A percentile compares a stretch with the other conserved stretches of the same genome.
Conservation (phyloP, 2,113 vertebrate genomes). For the western clawed frog (Xenopus tropicalis) region DNA sequence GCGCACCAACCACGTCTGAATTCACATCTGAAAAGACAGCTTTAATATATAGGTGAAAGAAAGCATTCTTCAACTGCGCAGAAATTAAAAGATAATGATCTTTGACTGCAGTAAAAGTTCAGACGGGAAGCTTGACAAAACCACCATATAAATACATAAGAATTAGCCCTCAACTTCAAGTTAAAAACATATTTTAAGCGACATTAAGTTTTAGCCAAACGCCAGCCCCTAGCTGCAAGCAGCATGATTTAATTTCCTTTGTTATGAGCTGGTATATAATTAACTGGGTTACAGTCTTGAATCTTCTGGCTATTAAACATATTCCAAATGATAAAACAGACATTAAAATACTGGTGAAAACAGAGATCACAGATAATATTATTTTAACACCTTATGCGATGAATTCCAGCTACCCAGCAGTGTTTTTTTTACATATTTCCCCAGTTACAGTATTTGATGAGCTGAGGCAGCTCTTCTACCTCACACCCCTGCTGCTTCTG, state of each 20-base stretch:
- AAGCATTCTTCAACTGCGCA: background rate
- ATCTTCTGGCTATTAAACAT: conserved; percentile 14
- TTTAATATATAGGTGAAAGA: no score
- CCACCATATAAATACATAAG: no score
- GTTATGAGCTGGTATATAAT: conserved; percentile 2
- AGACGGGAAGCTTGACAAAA: no score
- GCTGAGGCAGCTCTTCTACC: conserved; percentile 10
- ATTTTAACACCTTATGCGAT: conserved; percentile 25
- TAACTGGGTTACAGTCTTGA: conserved; percentile 16
- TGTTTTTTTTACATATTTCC: conserved; percentile 26
- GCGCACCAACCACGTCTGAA: no score
- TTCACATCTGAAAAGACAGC: no score
- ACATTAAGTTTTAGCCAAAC: conserved; percentile 1
- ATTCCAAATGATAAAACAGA: conserved; percentile 14
- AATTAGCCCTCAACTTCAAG: no score
- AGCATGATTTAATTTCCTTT: conserved; percentile 14
- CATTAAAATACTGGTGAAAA: conserved; percentile 12
- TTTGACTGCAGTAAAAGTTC: no score
- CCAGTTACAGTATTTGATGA: conserved; percentile 16
- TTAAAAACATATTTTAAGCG: background rate
- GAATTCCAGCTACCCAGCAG: conserved; percentile 27
- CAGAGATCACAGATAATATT: conserved; percentile 25
- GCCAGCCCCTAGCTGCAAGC: background rate
- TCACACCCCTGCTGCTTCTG: conserved; percentile 33
- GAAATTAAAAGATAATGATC: background rate